phyloP scores from a whole-genome alignment of 2,888 invertebrate genomes.

The Germaria angustata region DNA sequence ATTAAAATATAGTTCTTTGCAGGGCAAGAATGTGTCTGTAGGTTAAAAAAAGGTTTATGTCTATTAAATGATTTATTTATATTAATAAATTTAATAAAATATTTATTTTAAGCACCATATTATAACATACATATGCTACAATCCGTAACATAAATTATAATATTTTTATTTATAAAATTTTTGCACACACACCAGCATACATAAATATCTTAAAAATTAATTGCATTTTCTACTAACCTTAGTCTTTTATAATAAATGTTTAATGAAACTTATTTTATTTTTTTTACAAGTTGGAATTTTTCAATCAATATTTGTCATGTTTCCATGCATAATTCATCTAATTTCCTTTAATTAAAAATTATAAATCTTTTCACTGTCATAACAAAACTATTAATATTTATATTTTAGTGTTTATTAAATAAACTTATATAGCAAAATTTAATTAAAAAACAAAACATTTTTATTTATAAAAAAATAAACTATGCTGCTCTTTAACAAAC shows the following conservation, averaged over 20 bases:
- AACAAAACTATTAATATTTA: background rate
- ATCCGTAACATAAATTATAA: background rate
- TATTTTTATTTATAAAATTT: conserved; percentile 9
- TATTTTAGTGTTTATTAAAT: background rate
- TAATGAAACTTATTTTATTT: background rate
- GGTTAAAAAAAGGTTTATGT: too few relatives aligned
- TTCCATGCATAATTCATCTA: background rate
- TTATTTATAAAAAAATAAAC: conserved; percentile 11
- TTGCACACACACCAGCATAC: conserved; percentile 4
- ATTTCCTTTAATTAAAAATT: conserved; percentile 20
- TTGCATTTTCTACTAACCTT: background rate
- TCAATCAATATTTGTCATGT: conserved; percentile 29
- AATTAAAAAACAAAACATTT: conserved; percentile 43
- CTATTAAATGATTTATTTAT: background rate
- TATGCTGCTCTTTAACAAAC: conserved; percentile 3
- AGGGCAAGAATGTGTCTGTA: too few relatives aligned
- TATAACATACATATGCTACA: conserved; percentile 4
- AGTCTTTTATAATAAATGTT: background rate
- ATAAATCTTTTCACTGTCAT: conserved; percentile 4
- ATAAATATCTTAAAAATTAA: conserved; percentile 7
- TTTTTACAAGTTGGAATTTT: conserved; percentile 4
- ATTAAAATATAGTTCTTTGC: too few relatives aligned
- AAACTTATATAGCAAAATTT: background rate
- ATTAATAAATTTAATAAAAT: background rate
- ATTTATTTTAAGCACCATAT: background rate